Evolutionary conservation across 1,140 invertebrate species (phyloP), one percentile per base, ranked within the genome.

Genomic region (Hycleus phaleratus): DNA sequence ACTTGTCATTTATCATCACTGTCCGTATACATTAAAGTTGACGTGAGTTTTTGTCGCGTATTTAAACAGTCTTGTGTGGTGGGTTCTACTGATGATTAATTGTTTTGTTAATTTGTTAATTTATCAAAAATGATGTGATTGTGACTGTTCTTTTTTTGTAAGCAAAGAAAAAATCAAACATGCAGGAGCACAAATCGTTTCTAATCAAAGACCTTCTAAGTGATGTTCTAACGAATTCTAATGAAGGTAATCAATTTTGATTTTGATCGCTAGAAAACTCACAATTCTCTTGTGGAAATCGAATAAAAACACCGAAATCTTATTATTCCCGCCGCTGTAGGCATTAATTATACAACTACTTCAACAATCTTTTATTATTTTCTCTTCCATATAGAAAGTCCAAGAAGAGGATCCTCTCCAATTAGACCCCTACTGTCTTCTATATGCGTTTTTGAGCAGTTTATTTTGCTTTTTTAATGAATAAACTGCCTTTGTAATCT

Each of bases 171-270:
- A 18, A 46, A 18, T 18, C 18, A 18, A 52, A 51, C 5, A 78
- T 79, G 76, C 82, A 85, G 71, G 85, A 88, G 72, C 83, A 86
- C 60, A 89, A 89, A 68, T 88, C 86, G 2, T 89, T 89, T 72
- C 71, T 89, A 10, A 89, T 89, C 57, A 81, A 83, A 62, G 86
- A 89, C 72, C 78, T 89, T 11, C 76, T 89, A 10, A 85, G 87
- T 2, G 87, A 89, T 66, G 84, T 89, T 46, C 74, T 89, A 77
- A 39, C 75, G 69, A 59, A 51, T 60, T 60, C 63, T 10, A 51
- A 61, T 49, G 59, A 64, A 62, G 65, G 67, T 68, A 64, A 60
- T 45, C 48, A 24, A 8, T 50, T 11, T 38, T 55, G 43, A 25
- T 46, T 7, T 25, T 12, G 0, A 5, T 26, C 18, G 18, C 7